Evolutionary conservation across 1,140 invertebrate species (phyloP).

Genomic region (Ladona fulva): DNA sequence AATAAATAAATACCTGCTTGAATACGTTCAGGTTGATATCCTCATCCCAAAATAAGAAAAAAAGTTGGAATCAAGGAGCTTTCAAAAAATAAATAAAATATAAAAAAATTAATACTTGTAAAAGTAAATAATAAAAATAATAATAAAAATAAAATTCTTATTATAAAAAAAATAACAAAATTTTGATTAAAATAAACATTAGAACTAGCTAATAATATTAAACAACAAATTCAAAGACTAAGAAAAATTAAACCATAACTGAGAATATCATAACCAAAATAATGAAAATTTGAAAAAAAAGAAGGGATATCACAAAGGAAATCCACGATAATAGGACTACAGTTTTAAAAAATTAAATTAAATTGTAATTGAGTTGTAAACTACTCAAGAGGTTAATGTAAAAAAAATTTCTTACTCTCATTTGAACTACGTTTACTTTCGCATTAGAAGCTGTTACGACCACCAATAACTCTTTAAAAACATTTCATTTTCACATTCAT

Average conservation of each 20-base stretch:
- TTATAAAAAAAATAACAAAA: conserved; percentile 40
- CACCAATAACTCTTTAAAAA: no score
- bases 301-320: no score
- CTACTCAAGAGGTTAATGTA: no score
- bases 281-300: no score
- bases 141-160: conserved; percentile 44
- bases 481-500: no score
- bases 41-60: conserved; percentile 53
- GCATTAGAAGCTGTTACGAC: no score
- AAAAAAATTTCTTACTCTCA: no score
- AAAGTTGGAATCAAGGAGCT: conserved; percentile 49
- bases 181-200: conserved; percentile 37
- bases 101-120: conserved; percentile 45
- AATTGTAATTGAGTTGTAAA: no score
- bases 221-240: conserved; percentile 41
- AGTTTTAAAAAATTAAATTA: no score
- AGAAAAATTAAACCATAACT: conserved; percentile 43
- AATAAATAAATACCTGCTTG: conserved; percentile 49
- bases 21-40: conserved; percentile 49
- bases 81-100: conserved; percentile 60
- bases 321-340: no score
- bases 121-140: conserved; percentile 46
- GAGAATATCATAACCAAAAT: conserved; percentile 38
- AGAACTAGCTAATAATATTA: conserved; percentile 43
- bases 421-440: no score